Base-by-base conservation (phyloP, 1,140 invertebrate genomes). In the Papilio dardanus region DNA sequence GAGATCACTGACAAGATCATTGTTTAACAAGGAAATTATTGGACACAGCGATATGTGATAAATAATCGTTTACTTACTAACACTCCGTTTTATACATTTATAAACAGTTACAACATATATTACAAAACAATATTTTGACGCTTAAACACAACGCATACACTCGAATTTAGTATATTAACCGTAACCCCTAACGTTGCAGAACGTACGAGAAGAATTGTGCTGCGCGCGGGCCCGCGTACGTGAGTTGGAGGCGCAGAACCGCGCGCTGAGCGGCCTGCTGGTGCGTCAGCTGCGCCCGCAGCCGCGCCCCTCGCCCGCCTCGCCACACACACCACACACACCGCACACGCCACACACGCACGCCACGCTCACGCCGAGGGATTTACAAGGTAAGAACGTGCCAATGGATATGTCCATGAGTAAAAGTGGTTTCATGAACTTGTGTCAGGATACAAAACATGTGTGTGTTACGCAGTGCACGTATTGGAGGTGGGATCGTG, bases 181-280 rank as follows among this genome's bases (percentile, higher is more conserved):
- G 3, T 1, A 28, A 28, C 28, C 1, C 21, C 21, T 30, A 46
- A 69, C 24, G 28, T 87, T 84, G 0, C 88, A 96, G 96, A 95
- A 95, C 78, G 92, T 96, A 10, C 94, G 95, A 62, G 96, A 96
- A 86, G 96, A 96, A 89, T 94, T 96, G 80, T 94, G 94, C 30
- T 94, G 94, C 5, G 89, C 96, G 24, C 95, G 96, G 74, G 94
- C 93, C 77, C 94, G 95, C 67, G 95, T 96, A 37, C 94, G 95
- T 77, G 96, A 96, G 81, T 92, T 96, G 30, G 96, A 96, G 86
- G 93, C 94, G 12, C 96, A 96, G 81, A 96, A 96, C 88, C 89
- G 95, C 46, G 94, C 95, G 8, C 85, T 96, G 46, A 96, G 95
- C 42, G 94, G 95, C 1, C 88, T 96, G 67, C 90, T 96, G 40